Conservation (phyloP, 2,113 vertebrate genomes). For the Neodontobutis hainanensis region DNA sequence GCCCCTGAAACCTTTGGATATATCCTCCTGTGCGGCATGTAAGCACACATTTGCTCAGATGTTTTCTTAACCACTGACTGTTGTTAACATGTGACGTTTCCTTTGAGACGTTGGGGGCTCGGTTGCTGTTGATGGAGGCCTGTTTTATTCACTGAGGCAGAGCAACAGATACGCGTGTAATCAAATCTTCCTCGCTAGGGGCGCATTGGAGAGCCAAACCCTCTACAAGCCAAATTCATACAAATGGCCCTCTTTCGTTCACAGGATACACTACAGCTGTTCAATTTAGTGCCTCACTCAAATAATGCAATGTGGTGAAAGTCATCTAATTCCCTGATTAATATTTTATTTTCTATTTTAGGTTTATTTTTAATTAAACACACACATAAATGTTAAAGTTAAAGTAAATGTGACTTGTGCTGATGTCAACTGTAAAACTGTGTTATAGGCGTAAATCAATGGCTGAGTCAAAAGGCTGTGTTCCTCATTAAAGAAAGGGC, state of each 20-base stretch:
- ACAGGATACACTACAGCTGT: conserved; percentile 65
- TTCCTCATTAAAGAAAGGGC: conserved; percentile 71
- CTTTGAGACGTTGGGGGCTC: conserved; percentile 51
- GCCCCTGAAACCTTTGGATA: background rate
- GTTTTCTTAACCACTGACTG: conserved; percentile 1
- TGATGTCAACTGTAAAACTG: conserved; percentile 44
- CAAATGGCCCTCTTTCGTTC: conserved; percentile 71
- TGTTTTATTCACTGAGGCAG: conserved; percentile 65
- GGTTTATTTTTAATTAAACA: background rate
- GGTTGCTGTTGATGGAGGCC: conserved; percentile 49
- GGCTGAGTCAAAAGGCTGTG: conserved; percentile 43
- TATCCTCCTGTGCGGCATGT: background rate
- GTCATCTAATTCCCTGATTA: conserved; percentile 9
- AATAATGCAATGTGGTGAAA: conserved; percentile 36
- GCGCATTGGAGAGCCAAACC: conserved; percentile 54
- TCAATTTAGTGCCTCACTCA: conserved; percentile 56
- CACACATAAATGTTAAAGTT: conserved; percentile 10
- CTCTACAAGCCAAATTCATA: conserved; percentile 70
- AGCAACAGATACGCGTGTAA: conserved; percentile 74
- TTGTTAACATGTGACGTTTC: conserved; percentile 29
- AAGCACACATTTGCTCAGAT: background rate
- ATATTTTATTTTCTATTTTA: background rate
- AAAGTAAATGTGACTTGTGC: conserved; percentile 45
- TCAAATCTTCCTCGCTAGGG: conserved; percentile 65
- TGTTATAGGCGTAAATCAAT: conserved; percentile 64